Conservation (phyloP, 2,888 invertebrate species). For the Megalurothrips usitatus region DNA sequence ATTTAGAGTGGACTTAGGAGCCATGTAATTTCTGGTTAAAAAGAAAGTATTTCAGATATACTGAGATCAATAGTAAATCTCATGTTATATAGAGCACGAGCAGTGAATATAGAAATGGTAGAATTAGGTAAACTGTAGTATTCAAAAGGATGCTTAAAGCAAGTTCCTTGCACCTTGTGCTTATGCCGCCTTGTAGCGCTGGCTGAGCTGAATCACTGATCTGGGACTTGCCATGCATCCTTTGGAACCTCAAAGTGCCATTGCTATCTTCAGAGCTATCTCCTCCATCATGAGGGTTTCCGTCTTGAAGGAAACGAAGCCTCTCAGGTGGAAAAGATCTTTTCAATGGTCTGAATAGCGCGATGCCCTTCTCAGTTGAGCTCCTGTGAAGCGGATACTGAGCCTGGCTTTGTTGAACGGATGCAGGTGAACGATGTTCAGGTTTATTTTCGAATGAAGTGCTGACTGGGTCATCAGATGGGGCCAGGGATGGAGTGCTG, state of each 20-base stretch:
- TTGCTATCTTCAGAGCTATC: not conserved
- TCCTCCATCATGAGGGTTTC: not conserved
- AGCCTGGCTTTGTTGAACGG: not conserved
- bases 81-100: conserved; percentile 28
- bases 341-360: conserved; percentile 14
- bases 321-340: conserved; percentile 22
- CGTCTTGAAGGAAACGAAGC: conserved; percentile 20
- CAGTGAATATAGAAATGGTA: conserved; percentile 24
- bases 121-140: conserved; percentile 15
- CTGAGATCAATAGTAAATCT: no score
- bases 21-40: not conserved
- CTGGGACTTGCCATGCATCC: conserved; percentile 21
- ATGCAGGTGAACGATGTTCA: not conserved
- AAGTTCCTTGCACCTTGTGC: conserved; percentile 16
- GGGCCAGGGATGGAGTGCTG: conserved; percentile 3
- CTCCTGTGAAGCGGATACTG: conserved; percentile 5
- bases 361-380: not conserved
- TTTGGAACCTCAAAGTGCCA: not conserved
- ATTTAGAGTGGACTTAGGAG: not conserved
- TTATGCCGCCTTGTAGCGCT: conserved; percentile 19
- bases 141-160: conserved; percentile 21
- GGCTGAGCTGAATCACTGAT: not conserved
- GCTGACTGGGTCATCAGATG: not conserved
- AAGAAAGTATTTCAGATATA: not conserved
- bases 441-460: not conserved